Evolutionary conservation across 2,113 vertebrate species (phyloP).

Genomic region (Anas platyrhynchos): DNA sequence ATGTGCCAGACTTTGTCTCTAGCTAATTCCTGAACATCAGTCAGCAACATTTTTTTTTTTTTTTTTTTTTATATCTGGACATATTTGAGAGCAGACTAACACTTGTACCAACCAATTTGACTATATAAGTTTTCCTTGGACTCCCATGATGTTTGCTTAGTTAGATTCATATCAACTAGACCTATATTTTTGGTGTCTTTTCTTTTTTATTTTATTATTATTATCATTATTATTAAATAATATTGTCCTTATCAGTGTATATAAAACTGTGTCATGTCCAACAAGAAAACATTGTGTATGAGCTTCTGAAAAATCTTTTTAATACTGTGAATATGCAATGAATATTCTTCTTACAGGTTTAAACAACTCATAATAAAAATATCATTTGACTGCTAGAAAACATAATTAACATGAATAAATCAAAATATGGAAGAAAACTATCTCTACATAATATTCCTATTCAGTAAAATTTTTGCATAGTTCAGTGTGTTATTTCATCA

Average conservation of each 20-base stretch:
- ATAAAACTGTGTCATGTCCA: neutral
- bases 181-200: neutral
- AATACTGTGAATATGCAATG: neutral
- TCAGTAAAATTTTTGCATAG: neutral
- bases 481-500: neutral
- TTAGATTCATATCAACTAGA: neutral
- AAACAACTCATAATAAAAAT: neutral
- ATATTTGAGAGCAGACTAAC: neutral
- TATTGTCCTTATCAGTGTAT: neutral
- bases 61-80: neutral
- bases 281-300: neutral
- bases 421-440: neutral
- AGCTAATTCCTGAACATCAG: neutral
- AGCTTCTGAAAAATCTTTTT: neutral
- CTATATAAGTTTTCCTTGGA: neutral
- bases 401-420: neutral
- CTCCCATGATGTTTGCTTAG: neutral
- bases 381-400: neutral
- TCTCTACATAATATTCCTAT: neutral
- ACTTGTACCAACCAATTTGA: neutral
- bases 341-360: neutral
- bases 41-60: neutral
- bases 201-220: neutral
- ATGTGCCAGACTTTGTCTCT: neutral
- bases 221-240: too few relatives aligned